Base-by-base conservation (phyloP, 2,797 vertebrate species). In the Botia kubotai region DNA sequence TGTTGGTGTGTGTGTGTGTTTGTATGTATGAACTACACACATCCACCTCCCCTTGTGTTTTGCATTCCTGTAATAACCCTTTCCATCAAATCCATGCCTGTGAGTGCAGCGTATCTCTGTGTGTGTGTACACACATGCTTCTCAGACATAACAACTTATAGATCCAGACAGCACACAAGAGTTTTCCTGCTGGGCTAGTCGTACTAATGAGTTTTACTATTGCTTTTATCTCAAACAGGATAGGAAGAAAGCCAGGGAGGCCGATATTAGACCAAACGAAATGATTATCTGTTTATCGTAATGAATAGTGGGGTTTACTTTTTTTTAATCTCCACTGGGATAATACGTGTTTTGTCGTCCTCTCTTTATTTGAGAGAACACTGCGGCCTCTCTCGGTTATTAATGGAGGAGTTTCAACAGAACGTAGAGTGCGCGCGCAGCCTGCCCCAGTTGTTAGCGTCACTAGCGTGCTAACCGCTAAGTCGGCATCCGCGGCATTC, bases 241-340 rank as follows among this genome's bases (percentile, higher is more conserved):
- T 26, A 33, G 10, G 58, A 11, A 14, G 67, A 52, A 43, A 63
- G 55, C 58, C 4, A 19, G n/a, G 57, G 60, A 72, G 48, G 77
- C 26, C 16, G 16, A 79, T 78, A 78, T 36, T 13, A 63, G 55
- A 71, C 36, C 0, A 13, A 79, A 62, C 58, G 6, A 29, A 73
- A 16, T 57, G 70, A 73, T 55, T 72, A 66, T 72, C 60, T 57
- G 58, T 72, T 80, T 57, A 72, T 73, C 33, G 19, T 55, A 79
- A 79, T 72, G 33, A 79, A 65, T 79, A 71, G 19, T 4, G 8
- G 0, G n/a, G 26, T 55, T 55, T 14, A 66, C 21, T 46, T 46
- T 46, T 46, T 66, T 66, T 79, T 50, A n/a, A 52, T 13, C 39
- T 21, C 43, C 13, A 1, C 36, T 0, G n/a, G 57, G n/a, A 52